Percentiles rank a stretch among this genome's conserved stretches.
Conservation (phyloP, 1,140 invertebrate species). For the Chlorops oryzae region DNA sequence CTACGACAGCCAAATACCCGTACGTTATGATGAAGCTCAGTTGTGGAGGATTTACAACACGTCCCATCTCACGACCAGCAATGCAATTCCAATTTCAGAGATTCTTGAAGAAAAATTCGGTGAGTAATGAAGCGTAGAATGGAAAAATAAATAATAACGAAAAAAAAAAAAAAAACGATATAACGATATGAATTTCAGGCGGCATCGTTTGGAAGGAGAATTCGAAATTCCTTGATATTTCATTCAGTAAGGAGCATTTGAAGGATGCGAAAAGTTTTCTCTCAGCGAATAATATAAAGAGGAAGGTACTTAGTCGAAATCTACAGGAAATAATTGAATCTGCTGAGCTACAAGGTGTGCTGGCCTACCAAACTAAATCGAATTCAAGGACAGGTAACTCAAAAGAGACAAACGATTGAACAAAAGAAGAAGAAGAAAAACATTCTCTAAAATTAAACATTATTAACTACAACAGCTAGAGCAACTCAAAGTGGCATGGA, state of each 20-base stretch:
- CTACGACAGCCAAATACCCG: slow-evolving; percentile 34
- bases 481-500: slow-evolving; percentile 51
- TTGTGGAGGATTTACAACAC: slow-evolving; percentile 52
- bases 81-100: slow-evolving; percentile 26
- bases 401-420: background rate
- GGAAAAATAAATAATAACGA: background rate
- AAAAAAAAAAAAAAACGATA: too few species aligned
- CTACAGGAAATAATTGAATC: slow-evolving; percentile 44
- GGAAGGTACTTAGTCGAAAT: slow-evolving; percentile 25
- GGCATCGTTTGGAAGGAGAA: slow-evolving; percentile 45
- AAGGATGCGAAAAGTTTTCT: slow-evolving; percentile 36
- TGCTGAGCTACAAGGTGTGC: slow-evolving; percentile 33
- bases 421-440: background rate
- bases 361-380: slow-evolving; percentile 1
- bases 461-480: slow-evolving; percentile 24
- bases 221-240: slow-evolving; percentile 42
- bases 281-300: slow-evolving; percentile 21
- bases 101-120: slow-evolving; percentile 38
- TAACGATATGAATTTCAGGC: slow-evolving; percentile 12
- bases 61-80: slow-evolving; percentile 27
- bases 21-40: slow-evolving; percentile 53
- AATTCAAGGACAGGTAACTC: slow-evolving; percentile 31
- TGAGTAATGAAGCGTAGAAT: slow-evolving; percentile 3
- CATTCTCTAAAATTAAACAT: background rate
- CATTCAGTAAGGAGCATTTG: slow-evolving; percentile 31